phyloP scores from a whole-genome alignment of 2,113 vertebrate species.

The Haplochromis vanheusdeni region DNA sequence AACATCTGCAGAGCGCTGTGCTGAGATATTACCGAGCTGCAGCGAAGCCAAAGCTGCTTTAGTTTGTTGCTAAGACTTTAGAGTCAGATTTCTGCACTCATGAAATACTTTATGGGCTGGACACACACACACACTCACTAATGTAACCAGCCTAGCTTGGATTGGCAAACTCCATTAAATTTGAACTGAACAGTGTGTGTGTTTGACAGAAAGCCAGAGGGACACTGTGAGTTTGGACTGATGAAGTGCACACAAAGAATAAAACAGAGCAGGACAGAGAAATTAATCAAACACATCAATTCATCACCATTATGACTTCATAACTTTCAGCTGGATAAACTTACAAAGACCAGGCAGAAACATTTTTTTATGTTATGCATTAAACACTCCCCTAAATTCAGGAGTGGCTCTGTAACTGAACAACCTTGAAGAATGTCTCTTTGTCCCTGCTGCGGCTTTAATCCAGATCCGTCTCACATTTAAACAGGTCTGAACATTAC shows the following conservation, averaged over 20 bases:
- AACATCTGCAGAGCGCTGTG: not conserved
- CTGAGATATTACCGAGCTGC: not conserved
- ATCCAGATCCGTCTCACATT: not conserved
- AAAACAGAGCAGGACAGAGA: not conserved
- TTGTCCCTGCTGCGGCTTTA: not conserved
- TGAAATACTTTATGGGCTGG: not conserved
- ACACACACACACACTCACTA: not conserved
- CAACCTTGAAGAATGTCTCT: not conserved
- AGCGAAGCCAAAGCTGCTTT: slow-evolving; percentile 12
- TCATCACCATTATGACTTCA: not conserved
- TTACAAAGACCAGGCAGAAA: not conserved
- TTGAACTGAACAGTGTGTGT: not conserved
- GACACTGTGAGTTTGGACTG: not conserved
- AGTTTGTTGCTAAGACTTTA: not conserved
- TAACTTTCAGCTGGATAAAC: not conserved
- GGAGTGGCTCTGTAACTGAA: not conserved
- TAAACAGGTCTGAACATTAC: not conserved
- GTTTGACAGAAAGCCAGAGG: not conserved
- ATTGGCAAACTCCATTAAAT: not conserved
- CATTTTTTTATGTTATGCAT: not conserved
- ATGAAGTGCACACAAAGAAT: not conserved
- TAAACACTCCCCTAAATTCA: not conserved
- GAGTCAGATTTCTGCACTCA: not conserved
- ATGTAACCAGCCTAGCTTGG: not conserved
- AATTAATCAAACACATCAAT: not conserved